These are phyloP conservation scores for Coranthus polyacanthus DNA, from an alignment of 2,797 vertebrate species.

Conservation along the genomic window DNA sequence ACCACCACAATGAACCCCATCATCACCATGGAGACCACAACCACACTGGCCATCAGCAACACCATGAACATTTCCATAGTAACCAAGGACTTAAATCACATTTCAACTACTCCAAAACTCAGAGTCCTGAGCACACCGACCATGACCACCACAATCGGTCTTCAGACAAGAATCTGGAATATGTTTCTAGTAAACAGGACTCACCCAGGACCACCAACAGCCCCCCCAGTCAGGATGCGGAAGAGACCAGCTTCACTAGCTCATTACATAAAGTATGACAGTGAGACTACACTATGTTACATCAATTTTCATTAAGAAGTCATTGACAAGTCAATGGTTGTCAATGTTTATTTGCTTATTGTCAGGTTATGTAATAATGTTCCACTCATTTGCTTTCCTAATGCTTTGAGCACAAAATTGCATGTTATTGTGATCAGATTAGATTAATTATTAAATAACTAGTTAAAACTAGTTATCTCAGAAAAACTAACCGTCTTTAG, in stretches of 20 bases:
- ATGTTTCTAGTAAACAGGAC: constrained; percentile 51
- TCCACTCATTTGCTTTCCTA: constrained; percentile 62
- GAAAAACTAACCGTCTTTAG: too few relatives aligned
- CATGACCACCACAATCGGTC: constrained; percentile 21
- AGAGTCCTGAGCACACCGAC: constrained; percentile 10
- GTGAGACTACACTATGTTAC: not conserved
- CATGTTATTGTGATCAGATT: constrained; percentile 22
- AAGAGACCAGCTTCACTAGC: constrained; percentile 60
- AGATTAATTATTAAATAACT: constrained; percentile 57
- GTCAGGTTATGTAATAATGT: constrained; percentile 58
- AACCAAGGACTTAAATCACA: constrained; percentile 34
- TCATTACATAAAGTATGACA: constrained; percentile 65
- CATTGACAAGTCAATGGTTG: constrained; percentile 22
- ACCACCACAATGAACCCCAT: not conserved
- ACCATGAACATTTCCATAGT: constrained; percentile 19
- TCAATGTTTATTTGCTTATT: constrained; percentile 41
- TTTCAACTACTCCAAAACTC: constrained; percentile 31
- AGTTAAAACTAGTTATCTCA: too few relatives aligned
- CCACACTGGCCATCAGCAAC: not conserved
- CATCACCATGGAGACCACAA: constrained; percentile 12
- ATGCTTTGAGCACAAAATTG: constrained; percentile 58
- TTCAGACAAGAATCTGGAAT: constrained; percentile 39
- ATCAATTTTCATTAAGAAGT: constrained; percentile 25
- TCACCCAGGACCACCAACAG: constrained; percentile 58
- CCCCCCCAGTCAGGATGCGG: constrained; percentile 70